Evolutionary conservation across 2,113 vertebrate genomes (phyloP).

Genomic region (Bubo blakistoni): DNA sequence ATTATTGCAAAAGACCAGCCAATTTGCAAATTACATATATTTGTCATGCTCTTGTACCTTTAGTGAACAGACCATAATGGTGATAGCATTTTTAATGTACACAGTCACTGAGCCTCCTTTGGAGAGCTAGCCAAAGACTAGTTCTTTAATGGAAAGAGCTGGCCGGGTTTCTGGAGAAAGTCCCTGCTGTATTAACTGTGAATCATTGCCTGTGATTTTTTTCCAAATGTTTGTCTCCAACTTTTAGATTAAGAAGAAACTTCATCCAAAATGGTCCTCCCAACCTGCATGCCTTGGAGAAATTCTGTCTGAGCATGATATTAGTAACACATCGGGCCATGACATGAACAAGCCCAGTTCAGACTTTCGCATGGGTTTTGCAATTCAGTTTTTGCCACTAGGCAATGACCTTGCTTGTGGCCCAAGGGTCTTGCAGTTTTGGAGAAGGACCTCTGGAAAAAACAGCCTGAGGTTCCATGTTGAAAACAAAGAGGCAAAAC

Average conservation of each 20-base stretch:
- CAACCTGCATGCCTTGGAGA: background rate
- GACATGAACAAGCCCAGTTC: background rate
- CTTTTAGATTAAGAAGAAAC: background rate
- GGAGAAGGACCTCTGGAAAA: background rate
- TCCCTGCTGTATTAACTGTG: background rate
- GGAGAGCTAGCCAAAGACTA: constrained; percentile 20
- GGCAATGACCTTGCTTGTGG: background rate
- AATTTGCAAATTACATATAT: constrained; percentile 85
- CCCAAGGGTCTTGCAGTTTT: background rate
- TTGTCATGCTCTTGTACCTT: constrained; percentile 83
- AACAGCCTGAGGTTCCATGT: background rate
- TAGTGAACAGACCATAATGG: constrained; percentile 74
- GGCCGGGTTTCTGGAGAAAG: constrained; percentile 6
- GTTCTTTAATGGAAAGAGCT: background rate
- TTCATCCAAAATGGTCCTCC: background rate
- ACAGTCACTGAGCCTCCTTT: constrained; percentile 39
- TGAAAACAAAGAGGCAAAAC: background rate
- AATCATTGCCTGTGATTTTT: background rate
- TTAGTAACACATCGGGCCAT: fast-evolving
- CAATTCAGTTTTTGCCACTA: background rate
- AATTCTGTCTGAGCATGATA: background rate
- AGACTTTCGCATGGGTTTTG: background rate
- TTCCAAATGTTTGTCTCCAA: background rate
- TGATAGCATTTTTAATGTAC: constrained; percentile 70
- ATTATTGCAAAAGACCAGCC: constrained; percentile 84